Evolutionary conservation across 2,113 vertebrate genomes (phyloP).

Genomic region (Ia io): DNA sequence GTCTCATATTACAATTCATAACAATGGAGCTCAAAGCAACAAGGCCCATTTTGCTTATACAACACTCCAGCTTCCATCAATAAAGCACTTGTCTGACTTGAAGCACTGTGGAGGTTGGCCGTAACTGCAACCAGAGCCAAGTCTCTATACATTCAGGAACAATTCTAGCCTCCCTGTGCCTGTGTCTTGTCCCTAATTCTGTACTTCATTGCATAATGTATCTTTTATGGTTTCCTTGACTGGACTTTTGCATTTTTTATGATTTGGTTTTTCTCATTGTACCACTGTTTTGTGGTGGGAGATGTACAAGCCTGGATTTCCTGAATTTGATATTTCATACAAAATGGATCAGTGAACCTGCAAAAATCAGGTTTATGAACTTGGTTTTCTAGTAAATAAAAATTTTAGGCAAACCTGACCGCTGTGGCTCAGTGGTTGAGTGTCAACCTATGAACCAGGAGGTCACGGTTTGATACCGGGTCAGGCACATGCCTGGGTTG

Average conservation of each 20-base stretch:
- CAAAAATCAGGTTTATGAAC: neutral
- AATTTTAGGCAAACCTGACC: neutral
- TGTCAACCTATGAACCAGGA: too few species aligned
- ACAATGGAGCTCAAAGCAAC: neutral
- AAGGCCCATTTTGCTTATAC: neutral
- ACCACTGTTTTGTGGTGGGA: neutral
- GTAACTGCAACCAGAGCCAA: neutral
- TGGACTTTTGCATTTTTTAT: neutral
- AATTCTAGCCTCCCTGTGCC: neutral
- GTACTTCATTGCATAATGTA: neutral
- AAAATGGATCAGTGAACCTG: neutral
- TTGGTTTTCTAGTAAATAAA: neutral
- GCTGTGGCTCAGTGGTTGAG: too few species aligned
- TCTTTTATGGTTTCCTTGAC: neutral
- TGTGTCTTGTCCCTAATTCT: neutral
- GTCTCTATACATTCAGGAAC: neutral
- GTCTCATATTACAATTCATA: neutral
- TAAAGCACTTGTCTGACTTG: neutral
- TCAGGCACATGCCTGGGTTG: too few species aligned
- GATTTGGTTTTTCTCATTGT: neutral
- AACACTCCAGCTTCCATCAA: neutral
- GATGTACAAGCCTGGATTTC: neutral
- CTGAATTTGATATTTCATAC: slow-evolving; percentile 16
- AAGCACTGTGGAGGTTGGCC: neutral
- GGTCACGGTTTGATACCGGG: too few species aligned